Evolutionary conservation across 2,888 invertebrate species (phyloP), one percentile per base, ranked within the genome.

Genomic region (Cephus runcator): DNA sequence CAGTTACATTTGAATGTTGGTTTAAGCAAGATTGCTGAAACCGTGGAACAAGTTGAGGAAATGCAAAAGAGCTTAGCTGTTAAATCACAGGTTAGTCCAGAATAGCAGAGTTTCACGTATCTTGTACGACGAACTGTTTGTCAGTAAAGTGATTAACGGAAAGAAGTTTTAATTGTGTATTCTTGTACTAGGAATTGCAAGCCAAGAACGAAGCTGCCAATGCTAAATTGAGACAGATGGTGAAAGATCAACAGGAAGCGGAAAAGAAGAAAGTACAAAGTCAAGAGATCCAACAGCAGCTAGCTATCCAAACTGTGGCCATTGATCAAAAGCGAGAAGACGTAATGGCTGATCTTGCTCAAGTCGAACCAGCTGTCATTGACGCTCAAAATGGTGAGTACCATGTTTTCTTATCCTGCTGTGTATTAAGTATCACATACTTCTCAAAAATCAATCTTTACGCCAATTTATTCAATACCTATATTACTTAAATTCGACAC

Each of bases 131-230:
- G 15, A 35, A 69, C 33, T 75, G 31, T 78, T 78, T 69, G 56
- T 77, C 34, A 73, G 30, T 23, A 9, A 23, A 23, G 2, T 23
- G 23, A 6, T 23, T 56, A 56, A 23, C 23, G 23, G 56, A 56
- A 56, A 56, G 1, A 73, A 73, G n/a, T 34, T 33, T 31, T 33
- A 74, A 31, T 76, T 3, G 12, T n/a, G 35, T 79, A 23, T 77
- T 30, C 77, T 77, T 78, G 31, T 75, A 79, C 84, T 80, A 95
- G 94, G 97, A 97, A 92, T 92, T 97, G 34, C 98, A 98, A 94
- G 97, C 98, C 71, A 99, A 99, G 93, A 99, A 99, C 90, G 98
- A 98, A 90, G 98, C 99, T 3, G 99, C 99, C 76, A 99, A 99
- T 92, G 97, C 98, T n/a, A 99, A 99, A 92, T 93, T 99, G 75